These are phyloP conservation scores for Leucopsar rothschildi DNA, from an alignment of 2,113 vertebrate species.

Conservation along the genomic window DNA sequence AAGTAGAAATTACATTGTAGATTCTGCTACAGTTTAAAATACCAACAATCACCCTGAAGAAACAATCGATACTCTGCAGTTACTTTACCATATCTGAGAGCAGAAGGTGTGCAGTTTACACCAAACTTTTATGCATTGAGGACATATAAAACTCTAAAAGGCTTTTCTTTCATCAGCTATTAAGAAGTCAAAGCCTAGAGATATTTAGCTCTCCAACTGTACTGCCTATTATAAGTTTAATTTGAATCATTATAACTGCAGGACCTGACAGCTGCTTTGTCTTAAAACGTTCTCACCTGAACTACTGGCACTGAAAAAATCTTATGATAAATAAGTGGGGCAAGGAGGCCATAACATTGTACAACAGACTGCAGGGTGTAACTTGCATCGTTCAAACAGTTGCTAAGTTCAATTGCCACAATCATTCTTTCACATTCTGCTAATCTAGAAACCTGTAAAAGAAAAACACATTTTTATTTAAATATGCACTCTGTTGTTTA, in stretches of 20 bases:
- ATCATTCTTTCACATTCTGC: conserved; percentile 85
- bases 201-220: not conserved
- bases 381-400: conserved; percentile 79
- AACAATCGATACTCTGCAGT: not conserved
- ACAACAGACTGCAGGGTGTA: conserved; percentile 83
- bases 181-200: not conserved
- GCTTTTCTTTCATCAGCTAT: not conserved
- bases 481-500: not conserved
- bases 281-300: conserved; percentile 75
- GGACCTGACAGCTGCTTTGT: not conserved
- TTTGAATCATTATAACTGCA: not conserved
- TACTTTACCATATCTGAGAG: not conserved
- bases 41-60: not conserved
- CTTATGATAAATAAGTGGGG: conserved; percentile 89
- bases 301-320: conserved; percentile 77
- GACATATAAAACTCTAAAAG: not conserved
- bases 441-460: conserved; percentile 82
- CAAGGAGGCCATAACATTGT: conserved; percentile 87
- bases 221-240: not conserved
- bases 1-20: not conserved
- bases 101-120: not conserved
- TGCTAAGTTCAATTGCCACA: conserved; percentile 85
- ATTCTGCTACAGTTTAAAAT: not conserved
- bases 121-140: not conserved
- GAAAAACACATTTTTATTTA: not conserved